Percentiles rank a stretch among this genome's conserved stretches.
phyloP scores from a whole-genome alignment of 2,113 vertebrate genomes.

The Steatornis caripensis region DNA sequence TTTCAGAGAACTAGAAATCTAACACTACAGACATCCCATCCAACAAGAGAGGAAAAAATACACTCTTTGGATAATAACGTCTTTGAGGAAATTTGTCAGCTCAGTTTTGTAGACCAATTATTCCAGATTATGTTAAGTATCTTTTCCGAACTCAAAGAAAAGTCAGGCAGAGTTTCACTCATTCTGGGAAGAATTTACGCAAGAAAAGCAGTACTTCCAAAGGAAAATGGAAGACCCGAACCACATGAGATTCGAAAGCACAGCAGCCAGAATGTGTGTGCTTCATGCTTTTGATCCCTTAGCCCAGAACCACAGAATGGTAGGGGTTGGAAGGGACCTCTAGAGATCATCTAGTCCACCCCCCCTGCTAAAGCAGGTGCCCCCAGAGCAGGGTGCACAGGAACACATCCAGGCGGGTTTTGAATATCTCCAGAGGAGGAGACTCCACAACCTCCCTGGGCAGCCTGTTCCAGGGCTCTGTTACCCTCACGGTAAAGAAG shows the following conservation, averaged over 20 bases:
- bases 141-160: background rate
- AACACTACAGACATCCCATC: background rate
- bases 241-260: background rate
- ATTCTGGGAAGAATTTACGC: background rate
- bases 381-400: too few species aligned
- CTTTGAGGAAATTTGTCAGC: background rate
- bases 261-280: accelerated
- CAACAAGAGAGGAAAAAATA: background rate
- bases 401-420: too few species aligned
- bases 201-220: background rate
- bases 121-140: background rate
- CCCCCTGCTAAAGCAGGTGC: too few species aligned
- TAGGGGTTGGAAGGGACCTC: too few species aligned
- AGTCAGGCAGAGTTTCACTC: background rate
- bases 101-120: background rate
- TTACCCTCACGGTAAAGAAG: too few species aligned
- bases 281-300: background rate
- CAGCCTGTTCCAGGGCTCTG: too few species aligned
- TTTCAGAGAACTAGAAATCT: background rate
- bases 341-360: too few species aligned
- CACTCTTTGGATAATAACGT: accelerated
- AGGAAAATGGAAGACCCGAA: background rate
- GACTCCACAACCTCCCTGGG: too few species aligned
- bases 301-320: too few species aligned
- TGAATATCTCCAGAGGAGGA: too few species aligned